These are phyloP conservation scores for Eulemur coronatus DNA, from an alignment of 2,797 vertebrate genomes.

Conservation along the genomic window DNA sequence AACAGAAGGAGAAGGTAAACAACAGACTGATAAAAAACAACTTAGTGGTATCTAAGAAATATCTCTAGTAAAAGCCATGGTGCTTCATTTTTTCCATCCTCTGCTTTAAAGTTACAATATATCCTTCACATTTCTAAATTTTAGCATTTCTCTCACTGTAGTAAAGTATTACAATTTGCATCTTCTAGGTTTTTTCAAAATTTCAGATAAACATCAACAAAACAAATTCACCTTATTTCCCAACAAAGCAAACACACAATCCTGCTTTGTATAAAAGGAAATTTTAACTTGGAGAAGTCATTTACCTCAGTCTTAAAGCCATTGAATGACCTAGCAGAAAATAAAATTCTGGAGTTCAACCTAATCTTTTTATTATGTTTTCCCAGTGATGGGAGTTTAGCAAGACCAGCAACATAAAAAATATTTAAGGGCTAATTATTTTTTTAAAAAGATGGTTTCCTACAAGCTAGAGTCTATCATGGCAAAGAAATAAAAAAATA, in stretches of 20 bases:
- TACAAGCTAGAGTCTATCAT: too few relatives aligned
- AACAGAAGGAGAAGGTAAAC: conserved; percentile 53
- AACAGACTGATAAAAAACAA: not conserved
- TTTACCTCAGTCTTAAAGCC: not conserved
- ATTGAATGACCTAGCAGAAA: not conserved
- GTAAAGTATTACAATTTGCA: not conserved
- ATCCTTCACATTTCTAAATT: not conserved
- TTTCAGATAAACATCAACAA: not conserved
- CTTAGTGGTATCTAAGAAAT: not conserved
- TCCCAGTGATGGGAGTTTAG: not conserved
- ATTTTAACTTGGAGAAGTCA: not conserved
- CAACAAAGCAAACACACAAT: not conserved
- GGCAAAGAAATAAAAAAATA: too few relatives aligned
- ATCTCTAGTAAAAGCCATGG: not conserved
- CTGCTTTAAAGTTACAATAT: not conserved
- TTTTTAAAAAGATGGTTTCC: too few relatives aligned
- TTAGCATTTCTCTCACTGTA: not conserved
- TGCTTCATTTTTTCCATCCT: not conserved
- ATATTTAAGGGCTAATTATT: too few relatives aligned
- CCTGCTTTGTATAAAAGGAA: not conserved
- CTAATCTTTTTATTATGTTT: not conserved
- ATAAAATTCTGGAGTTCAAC: not conserved
- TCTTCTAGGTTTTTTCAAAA: not conserved
- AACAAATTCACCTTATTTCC: not conserved
- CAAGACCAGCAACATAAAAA: not conserved